These are phyloP conservation scores for Sebastes hopkinsi DNA, from an alignment of 2,797 vertebrate species.

Conservation along the genomic window DNA sequence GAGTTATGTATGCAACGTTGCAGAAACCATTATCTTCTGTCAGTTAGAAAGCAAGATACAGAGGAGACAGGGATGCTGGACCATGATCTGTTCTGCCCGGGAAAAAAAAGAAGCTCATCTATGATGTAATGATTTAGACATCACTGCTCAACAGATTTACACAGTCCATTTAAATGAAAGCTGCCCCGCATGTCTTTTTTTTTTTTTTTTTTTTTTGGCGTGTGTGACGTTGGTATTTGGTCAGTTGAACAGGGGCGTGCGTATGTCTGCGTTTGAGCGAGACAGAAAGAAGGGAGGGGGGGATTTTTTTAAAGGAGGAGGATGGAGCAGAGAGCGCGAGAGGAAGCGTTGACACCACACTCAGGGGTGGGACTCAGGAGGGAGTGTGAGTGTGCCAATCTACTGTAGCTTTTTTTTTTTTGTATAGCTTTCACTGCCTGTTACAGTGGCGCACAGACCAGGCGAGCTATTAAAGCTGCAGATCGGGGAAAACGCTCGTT, in stretches of 20 bases:
- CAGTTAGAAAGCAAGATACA: neutral
- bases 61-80: neutral
- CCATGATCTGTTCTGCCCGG: neutral
- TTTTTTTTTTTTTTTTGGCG: neutral
- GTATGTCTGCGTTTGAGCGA: constrained; percentile 11
- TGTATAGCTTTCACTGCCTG: constrained; percentile 29
- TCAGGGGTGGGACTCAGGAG: constrained; percentile 14
- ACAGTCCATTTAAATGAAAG: constrained; percentile 38
- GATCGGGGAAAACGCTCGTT: constrained; percentile 52
- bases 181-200: constrained; percentile 16
- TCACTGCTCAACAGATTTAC: constrained; percentile 44
- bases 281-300: constrained; percentile 5
- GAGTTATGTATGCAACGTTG: neutral
- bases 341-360: constrained; percentile 28
- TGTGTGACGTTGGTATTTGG: constrained; percentile 17
- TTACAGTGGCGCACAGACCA: constrained; percentile 69
- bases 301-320: constrained; percentile 16
- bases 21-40: neutral
- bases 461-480: constrained; percentile 53
- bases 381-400: constrained; percentile 36
- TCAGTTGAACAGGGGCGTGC: neutral
- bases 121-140: constrained; percentile 58
- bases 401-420: constrained; percentile 53
- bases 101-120: too few relatives aligned
- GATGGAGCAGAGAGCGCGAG: constrained; percentile 27